A percentile compares a stretch with the other conserved stretches of the same genome.
Conservation (phyloP, 2,797 vertebrate genomes). For the Echiichthys vipera region DNA sequence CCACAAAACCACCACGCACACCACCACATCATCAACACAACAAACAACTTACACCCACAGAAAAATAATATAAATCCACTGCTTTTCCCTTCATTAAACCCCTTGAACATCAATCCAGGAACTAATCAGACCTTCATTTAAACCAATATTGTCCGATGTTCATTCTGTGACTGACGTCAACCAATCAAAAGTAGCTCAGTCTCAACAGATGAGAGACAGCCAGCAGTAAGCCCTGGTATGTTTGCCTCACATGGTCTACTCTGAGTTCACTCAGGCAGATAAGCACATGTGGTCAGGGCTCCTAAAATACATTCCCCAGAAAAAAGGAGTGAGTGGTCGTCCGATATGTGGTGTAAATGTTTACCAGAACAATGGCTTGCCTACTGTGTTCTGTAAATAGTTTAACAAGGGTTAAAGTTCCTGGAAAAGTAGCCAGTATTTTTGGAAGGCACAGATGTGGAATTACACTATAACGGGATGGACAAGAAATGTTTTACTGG, state of each 20-base stretch:
- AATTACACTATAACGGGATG: constrained; percentile 9
- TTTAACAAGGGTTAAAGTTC: constrained; percentile 58
- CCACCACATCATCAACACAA: constrained; percentile 22
- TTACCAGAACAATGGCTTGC: constrained; percentile 74
- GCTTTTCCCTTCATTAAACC: constrained; percentile 6
- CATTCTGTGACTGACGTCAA: constrained; percentile 12
- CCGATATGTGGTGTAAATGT: constrained; percentile 69
- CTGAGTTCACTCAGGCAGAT: constrained; percentile 77
- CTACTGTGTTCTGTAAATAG: constrained; percentile 70
- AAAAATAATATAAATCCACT: constrained; percentile 36
- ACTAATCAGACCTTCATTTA: constrained; percentile 22
- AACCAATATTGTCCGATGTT: constrained; percentile 24
- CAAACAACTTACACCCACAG: constrained; percentile 35
- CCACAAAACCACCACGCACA: constrained; percentile 21
- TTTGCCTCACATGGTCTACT: constrained; percentile 78
- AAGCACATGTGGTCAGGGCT: constrained; percentile 76
- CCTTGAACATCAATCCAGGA: constrained; percentile 9
- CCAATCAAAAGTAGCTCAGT: constrained; percentile 45
- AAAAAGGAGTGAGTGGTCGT: constrained; percentile 71
- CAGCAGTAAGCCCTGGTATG: constrained; percentile 71
- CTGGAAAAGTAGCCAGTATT: constrained; percentile 46
- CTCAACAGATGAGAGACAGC: constrained; percentile 63
- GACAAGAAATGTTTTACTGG: background rate
- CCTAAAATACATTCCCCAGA: constrained; percentile 85
- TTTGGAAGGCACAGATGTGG: constrained; percentile 3